Base-by-base conservation (phyloP, 2,888 invertebrate species). In the Hirtodrosophila trivittata region DNA sequence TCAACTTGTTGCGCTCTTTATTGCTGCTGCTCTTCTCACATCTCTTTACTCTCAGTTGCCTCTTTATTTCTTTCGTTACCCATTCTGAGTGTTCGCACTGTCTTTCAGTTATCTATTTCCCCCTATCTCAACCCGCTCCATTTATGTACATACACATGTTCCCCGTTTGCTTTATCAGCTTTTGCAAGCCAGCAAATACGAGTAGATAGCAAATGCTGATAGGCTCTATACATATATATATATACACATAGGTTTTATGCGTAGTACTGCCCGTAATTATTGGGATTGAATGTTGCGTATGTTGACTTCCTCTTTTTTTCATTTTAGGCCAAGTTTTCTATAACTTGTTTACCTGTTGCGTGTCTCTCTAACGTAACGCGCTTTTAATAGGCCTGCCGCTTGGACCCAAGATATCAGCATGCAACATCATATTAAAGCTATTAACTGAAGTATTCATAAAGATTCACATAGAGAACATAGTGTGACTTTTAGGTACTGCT, bases 141-240 rank as follows among this genome's bases (percentile, higher is more conserved):
- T 39, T 14, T 13, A 16, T 13, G 16, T 12, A 39, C 16, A 12
- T 32, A 32, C 5, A 25, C 46, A 35, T 35, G 30, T 35, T 49
- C 43, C 13, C 12, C 21, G 49, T 47, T 60, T 43, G 47, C 45
- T 71, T 84, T 86, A 80, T 84, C 80, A 85, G 87, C 87, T 84
- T 86, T 86, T 73, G 85, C 80, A 77, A 73, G 81, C 73, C 69
- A 66, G 50, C 56, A 49, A 62, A 51, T n/a, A n/a, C n/a, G n/a
- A n/a, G n/a, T 37, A 64, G 85, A 80, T 86, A 86, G 65, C 74
- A 51, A 26, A 16, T 8, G 6, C 66, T 81, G 77, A 77, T 86
- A 86, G 65, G 60, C 62, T 38, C 42, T 41, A 57, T 38, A 41
- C 14, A 49, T n/a, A n/a, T n/a, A n/a, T n/a, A n/a, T n/a, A n/a